Base-by-base conservation (phyloP, 2,888 invertebrate species). In the Phortica magna region DNA sequence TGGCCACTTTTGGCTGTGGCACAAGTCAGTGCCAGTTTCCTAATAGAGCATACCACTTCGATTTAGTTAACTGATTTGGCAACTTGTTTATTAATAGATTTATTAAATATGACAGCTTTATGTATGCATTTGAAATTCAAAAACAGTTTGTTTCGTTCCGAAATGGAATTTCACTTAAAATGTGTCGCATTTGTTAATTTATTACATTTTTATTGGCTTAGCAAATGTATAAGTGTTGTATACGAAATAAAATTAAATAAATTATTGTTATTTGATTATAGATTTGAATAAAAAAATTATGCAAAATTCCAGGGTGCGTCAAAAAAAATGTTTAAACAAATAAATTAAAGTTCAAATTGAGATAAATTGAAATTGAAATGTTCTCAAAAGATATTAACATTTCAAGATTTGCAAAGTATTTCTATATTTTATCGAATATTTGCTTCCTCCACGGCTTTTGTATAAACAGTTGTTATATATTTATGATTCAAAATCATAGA, bases 21-120 rank as follows among this genome's bases (percentile, higher is more conserved):
- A 48, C 14, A 48, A 48, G 48, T 12, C 48, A 48, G 48, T 12
- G 2, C 4, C 22, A 61, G 61, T 61, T 61, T 17, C 61, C 61
- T 22, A 61, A 61, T 17, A 14, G 22, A 22, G 61, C 10, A 22
- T 61, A 19, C 9, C 6, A 9, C 1, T 61, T 10, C n/a, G 22
- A 59, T 5, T 9, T 4, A 61, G 22, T 22, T 22, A 61, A 61
- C 70, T 53, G 53, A 55, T 71, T 55, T 55, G 70, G 70, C 22
- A 71, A 71, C 70, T 53, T 19, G 70, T 55, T 71, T 71, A 71
- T 71, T 71, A 71, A 71, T 55, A 55, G 70, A 55, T 71, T 71
- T 53, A 71, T 71, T 71, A 55, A 71, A 71, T 71, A 71, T 71
- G 70, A 71, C 70, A 71, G 65, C 31, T 71, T 71, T 71, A 71